A percentile compares a stretch with the other conserved stretches of the same genome.
phyloP scores from a whole-genome alignment of 2,797 vertebrate species.

The Xiphophorus birchmanni region DNA sequence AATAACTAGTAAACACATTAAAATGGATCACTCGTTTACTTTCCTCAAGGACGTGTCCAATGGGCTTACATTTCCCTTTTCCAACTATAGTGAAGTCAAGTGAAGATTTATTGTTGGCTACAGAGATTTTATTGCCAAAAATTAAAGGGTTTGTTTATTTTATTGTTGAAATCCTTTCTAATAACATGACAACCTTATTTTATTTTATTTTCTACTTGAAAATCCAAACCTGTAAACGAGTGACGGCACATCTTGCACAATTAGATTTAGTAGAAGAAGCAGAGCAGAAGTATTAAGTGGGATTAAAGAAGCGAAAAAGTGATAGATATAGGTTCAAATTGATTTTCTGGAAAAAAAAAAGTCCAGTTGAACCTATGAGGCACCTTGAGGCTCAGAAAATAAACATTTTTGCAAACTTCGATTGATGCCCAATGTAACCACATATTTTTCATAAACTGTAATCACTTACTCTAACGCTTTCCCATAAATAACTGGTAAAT shows the following conservation, averaged over 20 bases:
- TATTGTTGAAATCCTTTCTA: not conserved
- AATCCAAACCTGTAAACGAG: slow-evolving; percentile 38
- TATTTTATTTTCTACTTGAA: not conserved
- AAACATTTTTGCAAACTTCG: not conserved
- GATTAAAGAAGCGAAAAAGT: slow-evolving; percentile 20
- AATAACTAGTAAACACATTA: slow-evolving; percentile 29
- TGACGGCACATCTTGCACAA: slow-evolving; percentile 18
- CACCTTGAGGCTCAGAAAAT: not conserved
- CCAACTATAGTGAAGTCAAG: not conserved
- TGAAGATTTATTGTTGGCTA: not conserved
- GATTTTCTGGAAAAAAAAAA: slow-evolving; percentile 4
- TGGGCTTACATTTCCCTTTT: slow-evolving; percentile 3
- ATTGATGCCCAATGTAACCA: not conserved
- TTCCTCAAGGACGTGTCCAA: slow-evolving; percentile 12
- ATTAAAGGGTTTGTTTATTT: not conserved
- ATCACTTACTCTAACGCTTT: not conserved
- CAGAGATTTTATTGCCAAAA: not conserved
- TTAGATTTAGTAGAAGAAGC: slow-evolving; percentile 31
- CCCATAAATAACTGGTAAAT: not conserved
- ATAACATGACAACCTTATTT: not conserved
- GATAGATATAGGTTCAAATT: slow-evolving; percentile 28
- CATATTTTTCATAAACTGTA: not conserved
- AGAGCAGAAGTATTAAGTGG: slow-evolving; percentile 28
- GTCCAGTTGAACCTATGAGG: not conserved
- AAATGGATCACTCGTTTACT: slow-evolving; percentile 57